phyloP scores from a whole-genome alignment of 2,113 vertebrate species.

The Ptyas mucosa region DNA sequence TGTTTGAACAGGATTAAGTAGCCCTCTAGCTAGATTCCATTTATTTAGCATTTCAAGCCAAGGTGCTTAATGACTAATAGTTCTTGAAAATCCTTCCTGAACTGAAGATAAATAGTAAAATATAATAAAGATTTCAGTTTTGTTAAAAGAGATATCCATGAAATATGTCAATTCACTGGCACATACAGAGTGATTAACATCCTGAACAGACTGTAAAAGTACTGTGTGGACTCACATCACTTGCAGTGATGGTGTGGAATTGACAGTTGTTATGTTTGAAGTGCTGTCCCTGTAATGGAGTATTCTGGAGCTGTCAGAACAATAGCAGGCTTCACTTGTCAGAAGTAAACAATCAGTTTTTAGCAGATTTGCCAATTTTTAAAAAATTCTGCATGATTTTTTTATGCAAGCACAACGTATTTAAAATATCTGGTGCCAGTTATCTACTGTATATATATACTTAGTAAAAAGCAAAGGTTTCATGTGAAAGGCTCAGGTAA shows the following conservation, averaged over 20 bases:
- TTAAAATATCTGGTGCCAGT: background rate
- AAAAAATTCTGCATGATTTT: background rate
- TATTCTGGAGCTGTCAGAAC: constrained; percentile 18
- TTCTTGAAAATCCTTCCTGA: background rate
- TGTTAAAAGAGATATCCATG: background rate
- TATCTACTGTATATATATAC: background rate
- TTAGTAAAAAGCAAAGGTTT: background rate
- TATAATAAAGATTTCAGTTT: background rate
- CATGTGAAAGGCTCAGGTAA: background rate
- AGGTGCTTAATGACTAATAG: background rate
- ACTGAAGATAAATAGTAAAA: background rate
- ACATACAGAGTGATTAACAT: background rate
- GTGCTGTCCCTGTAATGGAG: constrained; percentile 12
- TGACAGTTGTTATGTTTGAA: constrained; percentile 25
- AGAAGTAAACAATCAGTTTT: background rate
- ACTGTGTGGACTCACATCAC: constrained; percentile 15
- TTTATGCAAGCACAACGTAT: background rate
- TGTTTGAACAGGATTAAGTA: background rate
- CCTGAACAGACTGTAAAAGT: background rate
- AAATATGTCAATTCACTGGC: background rate
- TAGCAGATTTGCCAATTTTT: background rate
- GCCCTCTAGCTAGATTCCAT: background rate
- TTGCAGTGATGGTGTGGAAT: constrained; percentile 13
- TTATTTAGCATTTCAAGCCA: background rate
- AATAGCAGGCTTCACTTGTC: background rate